A percentile compares a stretch with the other conserved stretches of the same genome.
phyloP scores from a whole-genome alignment of 2,113 vertebrate species.

The Ptyas mucosa region DNA sequence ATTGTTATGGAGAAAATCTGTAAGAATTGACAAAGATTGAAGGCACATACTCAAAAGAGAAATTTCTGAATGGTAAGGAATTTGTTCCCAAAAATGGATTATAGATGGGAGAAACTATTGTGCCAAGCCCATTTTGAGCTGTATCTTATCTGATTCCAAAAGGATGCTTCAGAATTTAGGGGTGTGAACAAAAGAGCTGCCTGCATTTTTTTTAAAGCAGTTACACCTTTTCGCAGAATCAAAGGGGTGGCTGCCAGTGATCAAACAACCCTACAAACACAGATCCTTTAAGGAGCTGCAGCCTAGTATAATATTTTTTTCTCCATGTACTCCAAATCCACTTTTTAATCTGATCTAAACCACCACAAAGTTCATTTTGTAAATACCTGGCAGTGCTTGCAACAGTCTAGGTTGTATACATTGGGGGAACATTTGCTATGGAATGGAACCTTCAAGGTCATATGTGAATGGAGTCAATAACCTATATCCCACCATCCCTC shows the following conservation, averaged over 20 bases:
- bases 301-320: background rate
- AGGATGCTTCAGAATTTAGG: background rate
- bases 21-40: background rate
- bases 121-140: background rate
- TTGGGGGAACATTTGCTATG: background rate
- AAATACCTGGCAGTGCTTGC: background rate
- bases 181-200: background rate
- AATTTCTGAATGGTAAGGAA: background rate
- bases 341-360: background rate
- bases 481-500: background rate
- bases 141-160: background rate
- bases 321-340: background rate
- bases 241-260: background rate
- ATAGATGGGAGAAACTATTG: background rate
- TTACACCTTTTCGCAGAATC: background rate
- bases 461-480: background rate
- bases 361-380: background rate
- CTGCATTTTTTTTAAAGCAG: background rate
- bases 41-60: background rate
- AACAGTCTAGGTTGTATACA: background rate
- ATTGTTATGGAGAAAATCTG: too few relatives aligned
- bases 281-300: background rate
- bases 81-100: background rate
- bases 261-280: background rate
- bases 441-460: background rate